Base-by-base conservation (phyloP, 2,888 invertebrate species). In the Tetragonisca angustula region DNA sequence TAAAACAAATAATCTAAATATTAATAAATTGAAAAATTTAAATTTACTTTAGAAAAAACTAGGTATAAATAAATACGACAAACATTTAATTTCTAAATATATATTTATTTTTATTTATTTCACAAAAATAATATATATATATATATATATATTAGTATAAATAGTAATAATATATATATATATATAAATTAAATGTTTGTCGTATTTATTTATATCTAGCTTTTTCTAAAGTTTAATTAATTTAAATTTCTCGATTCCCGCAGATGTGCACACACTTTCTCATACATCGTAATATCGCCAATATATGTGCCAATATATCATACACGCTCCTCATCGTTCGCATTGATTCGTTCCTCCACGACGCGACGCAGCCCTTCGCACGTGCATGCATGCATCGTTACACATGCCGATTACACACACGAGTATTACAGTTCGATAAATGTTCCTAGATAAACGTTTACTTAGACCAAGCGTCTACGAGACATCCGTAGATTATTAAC, bases 221-320 rank as follows among this genome's bases (percentile, higher is more conserved):
- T 27, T 27, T 27, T 27, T 27, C 27, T 27, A 27, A 27, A 27
- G 27, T 27, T n/a, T n/a, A n/a, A n/a, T n/a, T 1, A 27, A 27
- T 27, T 27, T 27, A 2, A 27, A 27, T 27, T 49, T 59, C 67
- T 77, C 73, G 50, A 32, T 54, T 52, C 52, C 64, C 32, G 59
- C 36, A 78, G 59, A 69, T 77, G 19, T n/a, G 32, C 69, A 75
- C 36, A 78, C 73, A 74, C 56, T 67, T 69, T 59, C 72, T 50
- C 56, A 65, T 70, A 56, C 50, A 36, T 65, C 52, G 36, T 59
- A 43, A 15, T 32, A n/a, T 43, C 59, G 27, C 43, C 27, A 15
- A 13, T 56, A 21, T 36, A 17, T 15, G 36, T 52, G 27, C 52
- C 24, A n/a, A n/a, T n/a, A 54, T 43, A 71, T 59, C 50, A 19